phyloP scores from a whole-genome alignment of 1,140 invertebrate species.

The Kradibia gibbosae region DNA sequence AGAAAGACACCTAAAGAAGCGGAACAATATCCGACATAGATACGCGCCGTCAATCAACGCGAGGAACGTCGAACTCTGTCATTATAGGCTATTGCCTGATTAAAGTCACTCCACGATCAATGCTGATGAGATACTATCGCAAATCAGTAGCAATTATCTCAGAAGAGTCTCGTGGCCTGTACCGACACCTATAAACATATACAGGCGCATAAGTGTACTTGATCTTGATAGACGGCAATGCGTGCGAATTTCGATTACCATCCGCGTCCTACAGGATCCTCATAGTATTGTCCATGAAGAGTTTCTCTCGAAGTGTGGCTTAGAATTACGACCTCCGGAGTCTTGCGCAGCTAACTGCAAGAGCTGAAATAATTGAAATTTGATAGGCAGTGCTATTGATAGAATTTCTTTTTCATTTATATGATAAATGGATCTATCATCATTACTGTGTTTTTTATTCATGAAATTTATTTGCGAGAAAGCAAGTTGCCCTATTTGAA shows the following conservation, averaged over 20 bases:
- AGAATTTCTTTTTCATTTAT: too few relatives aligned
- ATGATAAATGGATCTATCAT: too few relatives aligned
- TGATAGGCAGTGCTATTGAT: too few relatives aligned
- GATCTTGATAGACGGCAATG: constrained; percentile 21
- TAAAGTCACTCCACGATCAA: constrained; percentile 32
- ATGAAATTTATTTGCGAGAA: too few relatives aligned
- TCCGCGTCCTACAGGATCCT: not conserved
- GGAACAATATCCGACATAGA: not conserved
- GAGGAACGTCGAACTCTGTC: constrained; percentile 15
- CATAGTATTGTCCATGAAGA: not conserved
- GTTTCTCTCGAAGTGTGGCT: not conserved
- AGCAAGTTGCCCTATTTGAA: too few relatives aligned
- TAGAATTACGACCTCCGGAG: not conserved
- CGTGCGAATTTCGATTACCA: constrained; percentile 41
- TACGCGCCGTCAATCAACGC: constrained; percentile 13
- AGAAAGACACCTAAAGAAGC: not conserved
- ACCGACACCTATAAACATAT: not conserved
- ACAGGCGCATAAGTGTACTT: not conserved
- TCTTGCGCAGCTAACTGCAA: not conserved
- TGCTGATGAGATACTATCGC: constrained; percentile 30
- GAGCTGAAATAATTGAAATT: too few relatives aligned
- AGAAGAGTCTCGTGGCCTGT: not conserved
- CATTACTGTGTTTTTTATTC: too few relatives aligned
- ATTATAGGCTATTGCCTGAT: constrained; percentile 33
- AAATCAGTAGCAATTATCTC: constrained; percentile 40